Evolutionary conservation across 2,797 vertebrate species (phyloP).

Genomic region (Alcedo quadribrachys): DNA sequence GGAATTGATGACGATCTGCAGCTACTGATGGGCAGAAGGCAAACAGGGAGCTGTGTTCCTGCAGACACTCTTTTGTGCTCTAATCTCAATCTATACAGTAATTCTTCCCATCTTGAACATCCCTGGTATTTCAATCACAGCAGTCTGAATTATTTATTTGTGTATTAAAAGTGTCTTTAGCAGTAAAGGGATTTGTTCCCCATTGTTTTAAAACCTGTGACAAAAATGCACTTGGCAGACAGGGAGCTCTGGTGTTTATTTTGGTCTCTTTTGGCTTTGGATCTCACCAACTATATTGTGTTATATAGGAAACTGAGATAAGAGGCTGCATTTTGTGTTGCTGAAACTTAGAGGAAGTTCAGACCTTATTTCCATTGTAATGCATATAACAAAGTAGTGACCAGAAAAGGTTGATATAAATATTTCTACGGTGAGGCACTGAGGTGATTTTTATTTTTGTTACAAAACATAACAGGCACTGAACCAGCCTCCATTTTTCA

Average conservation of each 20-base stretch:
- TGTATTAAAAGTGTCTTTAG: not conserved
- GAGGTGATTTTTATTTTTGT: not conserved
- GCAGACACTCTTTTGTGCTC: not conserved
- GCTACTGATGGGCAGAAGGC: not conserved
- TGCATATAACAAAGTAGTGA: not conserved
- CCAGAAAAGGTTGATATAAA: not conserved
- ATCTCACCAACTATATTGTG: constrained; percentile 27
- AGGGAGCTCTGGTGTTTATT: constrained; percentile 9
- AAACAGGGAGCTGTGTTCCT: not conserved
- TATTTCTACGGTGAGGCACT: not conserved
- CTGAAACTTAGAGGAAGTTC: constrained; percentile 12
- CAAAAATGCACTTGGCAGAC: constrained; percentile 18
- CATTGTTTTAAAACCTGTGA: constrained; percentile 27
- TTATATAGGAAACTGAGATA: not conserved
- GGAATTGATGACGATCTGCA: not conserved
- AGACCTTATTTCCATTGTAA: not conserved
- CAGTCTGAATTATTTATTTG: not conserved
- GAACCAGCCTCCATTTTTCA: not conserved
- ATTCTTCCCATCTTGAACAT: not conserved
- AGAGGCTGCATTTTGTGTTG: not conserved
- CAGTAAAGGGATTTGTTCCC: not conserved
- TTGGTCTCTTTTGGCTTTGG: not conserved
- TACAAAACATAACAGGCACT: not conserved
- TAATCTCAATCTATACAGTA: not conserved
- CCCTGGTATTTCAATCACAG: not conserved